phyloP scores from a whole-genome alignment of 2,888 invertebrate species.

The Trissolcus japonicus region DNA sequence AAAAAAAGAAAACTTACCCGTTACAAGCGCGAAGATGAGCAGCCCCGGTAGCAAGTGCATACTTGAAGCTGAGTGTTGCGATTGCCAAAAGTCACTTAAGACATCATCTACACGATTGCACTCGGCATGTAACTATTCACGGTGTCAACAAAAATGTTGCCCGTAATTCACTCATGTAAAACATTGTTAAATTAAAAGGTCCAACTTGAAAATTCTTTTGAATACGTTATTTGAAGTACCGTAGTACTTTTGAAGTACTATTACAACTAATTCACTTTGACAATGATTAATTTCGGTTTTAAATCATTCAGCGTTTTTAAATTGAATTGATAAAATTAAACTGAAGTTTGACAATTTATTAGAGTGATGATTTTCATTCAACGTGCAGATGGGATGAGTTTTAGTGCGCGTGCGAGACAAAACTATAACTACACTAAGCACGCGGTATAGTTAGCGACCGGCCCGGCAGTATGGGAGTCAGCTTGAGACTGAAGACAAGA shows the following conservation, averaged over 20 bases:
- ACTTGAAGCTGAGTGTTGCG: slow-evolving; percentile 15
- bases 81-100: slow-evolving; percentile 44
- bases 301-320: too few relatives aligned
- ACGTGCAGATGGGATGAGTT: background rate
- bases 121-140: background rate
- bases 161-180: background rate
- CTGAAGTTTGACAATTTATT: too few relatives aligned
- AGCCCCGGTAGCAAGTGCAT: slow-evolving; percentile 38
- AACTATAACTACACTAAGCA: slow-evolving; percentile 38
- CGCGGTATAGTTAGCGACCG: slow-evolving; percentile 48
- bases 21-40: slow-evolving; percentile 35
- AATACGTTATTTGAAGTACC: background rate
- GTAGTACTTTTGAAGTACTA: background rate
- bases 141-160: background rate
- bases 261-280: background rate
- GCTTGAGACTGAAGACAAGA: slow-evolving; percentile 57
- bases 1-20: slow-evolving; percentile 23
- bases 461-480: slow-evolving; percentile 54
- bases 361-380: background rate
- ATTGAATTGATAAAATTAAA: too few relatives aligned
- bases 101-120: slow-evolving; percentile 26
- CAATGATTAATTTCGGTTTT: too few relatives aligned
- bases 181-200: background rate
- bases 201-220: background rate
- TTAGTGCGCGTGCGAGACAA: slow-evolving; percentile 17